Evolutionary conservation across 1,140 invertebrate species (phyloP).

Genomic region (Pararge aegeria): DNA sequence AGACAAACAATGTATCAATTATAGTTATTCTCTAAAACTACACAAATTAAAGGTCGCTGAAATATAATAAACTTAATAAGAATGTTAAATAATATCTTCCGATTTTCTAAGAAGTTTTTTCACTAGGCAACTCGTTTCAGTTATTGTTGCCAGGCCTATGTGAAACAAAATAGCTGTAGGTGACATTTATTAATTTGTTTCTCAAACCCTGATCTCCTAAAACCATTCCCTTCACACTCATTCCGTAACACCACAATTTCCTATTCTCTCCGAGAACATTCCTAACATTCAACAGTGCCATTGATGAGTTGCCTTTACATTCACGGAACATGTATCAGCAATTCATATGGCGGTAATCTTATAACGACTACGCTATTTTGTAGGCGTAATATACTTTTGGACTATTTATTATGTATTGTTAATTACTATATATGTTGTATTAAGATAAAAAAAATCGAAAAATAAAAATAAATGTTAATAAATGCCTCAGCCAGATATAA

Average conservation of each 20-base stretch:
- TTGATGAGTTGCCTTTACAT: conserved; percentile 71
- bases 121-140: conserved; percentile 31
- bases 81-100: conserved; percentile 15
- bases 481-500: conserved; percentile 77
- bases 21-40: conserved; percentile 48
- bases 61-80: conserved; percentile 26
- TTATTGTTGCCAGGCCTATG: conserved; percentile 47
- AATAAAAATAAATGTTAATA: conserved; percentile 78
- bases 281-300: conserved; percentile 63
- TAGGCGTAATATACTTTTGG: conserved; percentile 80
- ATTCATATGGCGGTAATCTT: conserved; percentile 76
- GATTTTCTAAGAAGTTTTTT: conserved; percentile 26
- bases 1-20: conserved; percentile 49
- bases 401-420: conserved; percentile 80
- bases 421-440: conserved; percentile 80
- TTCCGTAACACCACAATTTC: conserved; percentile 27
- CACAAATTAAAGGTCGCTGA: conserved; percentile 53
- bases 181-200: conserved; percentile 20
- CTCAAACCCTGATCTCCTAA: conserved; percentile 22
- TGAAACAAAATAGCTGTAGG: conserved; percentile 27
- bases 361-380: conserved; percentile 80
- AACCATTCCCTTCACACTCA: conserved; percentile 14
- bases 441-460: conserved; percentile 74
- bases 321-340: conserved; percentile 57
- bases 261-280: conserved; percentile 62